Evolutionary conservation across 1,140 invertebrate species (phyloP).

Genomic region (Magallana ariakensis): DNA sequence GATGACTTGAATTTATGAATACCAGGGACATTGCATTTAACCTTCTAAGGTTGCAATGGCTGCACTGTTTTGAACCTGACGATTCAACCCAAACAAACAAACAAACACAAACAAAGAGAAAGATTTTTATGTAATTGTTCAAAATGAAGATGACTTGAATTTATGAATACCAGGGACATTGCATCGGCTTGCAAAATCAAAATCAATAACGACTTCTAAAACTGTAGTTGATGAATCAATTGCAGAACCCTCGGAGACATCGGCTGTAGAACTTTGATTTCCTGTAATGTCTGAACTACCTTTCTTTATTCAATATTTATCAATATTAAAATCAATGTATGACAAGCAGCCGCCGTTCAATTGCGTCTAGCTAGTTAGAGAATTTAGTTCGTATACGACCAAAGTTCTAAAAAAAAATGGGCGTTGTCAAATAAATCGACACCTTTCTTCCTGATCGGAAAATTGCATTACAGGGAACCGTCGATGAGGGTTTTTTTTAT

Average conservation of each 20-base stretch:
- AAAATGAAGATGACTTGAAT: background rate
- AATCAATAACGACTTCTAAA: conserved; percentile 5
- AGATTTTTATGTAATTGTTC: background rate
- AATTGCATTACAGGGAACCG: no score
- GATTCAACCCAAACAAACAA: no score
- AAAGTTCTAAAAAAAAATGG: background rate
- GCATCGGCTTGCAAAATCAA: background rate
- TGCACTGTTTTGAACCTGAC: no score
- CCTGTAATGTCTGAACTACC: background rate
- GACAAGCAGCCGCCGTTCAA: background rate
- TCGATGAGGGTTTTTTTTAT: no score
- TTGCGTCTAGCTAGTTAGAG: background rate
- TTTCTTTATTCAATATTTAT: background rate
- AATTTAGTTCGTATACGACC: background rate
- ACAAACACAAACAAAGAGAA: background rate
- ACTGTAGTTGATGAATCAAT: background rate
- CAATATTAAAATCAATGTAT: conserved; percentile 1
- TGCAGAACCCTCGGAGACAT: background rate
- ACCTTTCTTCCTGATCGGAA: no score
- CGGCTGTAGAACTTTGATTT: conserved; percentile 13
- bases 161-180: no score
- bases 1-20: no score
- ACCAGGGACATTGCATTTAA: background rate
- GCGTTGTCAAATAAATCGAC: no score
- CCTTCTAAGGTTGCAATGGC: no score